These are phyloP conservation scores for Fregata magnificens DNA, from an alignment of 2,113 vertebrate genomes.

Conservation along the genomic window DNA sequence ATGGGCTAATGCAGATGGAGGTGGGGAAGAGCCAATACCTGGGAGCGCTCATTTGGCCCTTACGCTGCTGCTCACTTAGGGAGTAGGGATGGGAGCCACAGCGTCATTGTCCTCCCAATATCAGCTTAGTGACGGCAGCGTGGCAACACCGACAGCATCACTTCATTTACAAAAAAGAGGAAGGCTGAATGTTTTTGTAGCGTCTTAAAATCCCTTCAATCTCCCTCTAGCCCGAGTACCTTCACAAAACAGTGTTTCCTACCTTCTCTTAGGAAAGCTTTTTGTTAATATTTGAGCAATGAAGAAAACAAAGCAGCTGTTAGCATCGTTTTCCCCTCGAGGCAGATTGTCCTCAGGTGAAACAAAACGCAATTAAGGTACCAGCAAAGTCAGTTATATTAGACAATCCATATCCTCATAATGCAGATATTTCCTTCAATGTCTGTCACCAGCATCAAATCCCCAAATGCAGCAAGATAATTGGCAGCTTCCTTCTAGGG, in stretches of 20 bases:
- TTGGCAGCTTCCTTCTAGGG: conserved; percentile 12
- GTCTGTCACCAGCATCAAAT: conserved; percentile 15
- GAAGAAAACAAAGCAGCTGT: conserved; percentile 9
- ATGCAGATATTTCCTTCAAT: conserved; percentile 15
- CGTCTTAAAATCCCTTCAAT: not conserved
- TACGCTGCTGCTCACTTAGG: accelerated
- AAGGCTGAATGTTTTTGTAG: not conserved
- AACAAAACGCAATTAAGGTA: conserved; percentile 29
- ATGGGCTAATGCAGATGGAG: not conserved
- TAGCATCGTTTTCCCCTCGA: not conserved
- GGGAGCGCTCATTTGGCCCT: not conserved
- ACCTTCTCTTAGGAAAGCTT: not conserved
- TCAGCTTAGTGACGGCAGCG: not conserved
- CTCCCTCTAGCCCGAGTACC: not conserved
- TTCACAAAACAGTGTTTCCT: not conserved
- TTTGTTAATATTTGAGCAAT: conserved; percentile 24
- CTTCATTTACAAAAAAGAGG: not conserved
- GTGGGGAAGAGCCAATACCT: accelerated
- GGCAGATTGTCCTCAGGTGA: conserved; percentile 21
- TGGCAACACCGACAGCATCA: not conserved
- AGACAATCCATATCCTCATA: not conserved
- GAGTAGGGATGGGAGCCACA: accelerated
- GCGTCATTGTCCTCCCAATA: not conserved
- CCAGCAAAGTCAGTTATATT: conserved; percentile 11
- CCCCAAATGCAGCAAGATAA: not conserved